Percentiles rank a stretch among this genome's conserved stretches.
These are phyloP conservation scores for Ectemnius lituratus DNA, from an alignment of 2,888 invertebrate genomes.

Conservation along the genomic window DNA sequence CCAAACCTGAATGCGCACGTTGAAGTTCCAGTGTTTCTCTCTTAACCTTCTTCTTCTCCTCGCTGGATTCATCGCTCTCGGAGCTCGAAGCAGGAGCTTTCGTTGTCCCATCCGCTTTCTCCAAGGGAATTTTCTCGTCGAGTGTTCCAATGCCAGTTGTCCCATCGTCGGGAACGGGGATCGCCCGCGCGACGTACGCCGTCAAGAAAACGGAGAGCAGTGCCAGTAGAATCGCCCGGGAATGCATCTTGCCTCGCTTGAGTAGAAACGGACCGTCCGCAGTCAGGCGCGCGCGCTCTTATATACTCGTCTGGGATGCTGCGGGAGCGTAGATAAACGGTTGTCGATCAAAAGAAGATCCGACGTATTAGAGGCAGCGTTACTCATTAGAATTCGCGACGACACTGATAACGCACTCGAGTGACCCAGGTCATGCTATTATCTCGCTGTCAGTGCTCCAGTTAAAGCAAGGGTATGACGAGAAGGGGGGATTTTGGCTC, in stretches of 20 bases:
- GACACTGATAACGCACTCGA: constrained; percentile 9
- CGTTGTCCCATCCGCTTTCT: not conserved
- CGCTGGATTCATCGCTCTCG: constrained; percentile 26
- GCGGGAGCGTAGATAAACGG: constrained; percentile 29
- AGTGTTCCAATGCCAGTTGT: not conserved
- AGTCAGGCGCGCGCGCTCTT: constrained; percentile 31
- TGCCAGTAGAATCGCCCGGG: constrained; percentile 8
- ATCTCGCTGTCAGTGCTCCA: not conserved
- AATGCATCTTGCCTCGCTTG: constrained; percentile 35
- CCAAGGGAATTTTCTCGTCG: not conserved
- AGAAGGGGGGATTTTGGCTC: not conserved
- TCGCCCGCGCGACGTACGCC: not conserved
- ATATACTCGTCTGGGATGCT: constrained; percentile 35
- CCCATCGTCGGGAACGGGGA: not conserved
- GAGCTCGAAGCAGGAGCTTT: not conserved
- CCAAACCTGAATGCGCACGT: not conserved
- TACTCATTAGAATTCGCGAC: constrained; percentile 15
- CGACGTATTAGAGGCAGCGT: constrained; percentile 32
- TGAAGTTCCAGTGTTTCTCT: not conserved
- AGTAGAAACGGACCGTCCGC: constrained; percentile 6
- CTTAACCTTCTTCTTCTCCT: constrained; percentile 18
- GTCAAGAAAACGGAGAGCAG: constrained; percentile 3
- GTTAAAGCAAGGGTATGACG: not conserved
- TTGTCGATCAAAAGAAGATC: constrained; percentile 10
- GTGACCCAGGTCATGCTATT: constrained; percentile 7